A percentile compares a stretch with the other conserved stretches of the same genome.
Evolutionary conservation across 2,797 vertebrate genomes (phyloP).

Genomic region (Staurois parvus): DNA sequence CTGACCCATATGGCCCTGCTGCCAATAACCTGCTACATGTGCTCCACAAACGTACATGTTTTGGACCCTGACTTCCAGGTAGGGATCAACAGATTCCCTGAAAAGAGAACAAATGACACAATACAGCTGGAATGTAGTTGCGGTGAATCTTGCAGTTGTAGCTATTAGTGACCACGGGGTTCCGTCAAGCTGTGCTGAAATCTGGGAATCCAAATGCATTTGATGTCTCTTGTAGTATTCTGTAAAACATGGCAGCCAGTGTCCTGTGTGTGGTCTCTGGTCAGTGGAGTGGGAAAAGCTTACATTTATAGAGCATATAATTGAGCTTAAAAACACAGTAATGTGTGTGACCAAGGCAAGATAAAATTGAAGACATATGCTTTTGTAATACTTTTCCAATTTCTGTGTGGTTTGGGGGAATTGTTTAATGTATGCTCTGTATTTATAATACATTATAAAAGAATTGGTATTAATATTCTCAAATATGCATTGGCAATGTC

Average conservation of each 20-base stretch:
- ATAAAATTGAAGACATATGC: slow-evolving; percentile 49
- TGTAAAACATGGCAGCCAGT: slow-evolving; percentile 58
- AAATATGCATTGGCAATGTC: too few relatives aligned
- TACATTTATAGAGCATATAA: slow-evolving; percentile 57
- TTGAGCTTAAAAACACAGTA: slow-evolving; percentile 43
- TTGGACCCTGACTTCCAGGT: slow-evolving; percentile 23
- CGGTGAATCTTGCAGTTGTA: slow-evolving; percentile 50
- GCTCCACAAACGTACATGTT: background rate
- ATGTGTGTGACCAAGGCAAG: slow-evolving; percentile 29
- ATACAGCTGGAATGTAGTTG: slow-evolving; percentile 55
- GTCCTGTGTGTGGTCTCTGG: slow-evolving; percentile 59
- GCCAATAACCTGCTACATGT: background rate
- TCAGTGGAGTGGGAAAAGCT: slow-evolving; percentile 44
- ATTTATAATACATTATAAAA: background rate
- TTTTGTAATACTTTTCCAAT: slow-evolving; percentile 39
- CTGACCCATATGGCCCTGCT: too few relatives aligned
- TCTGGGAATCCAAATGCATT: slow-evolving; percentile 58
- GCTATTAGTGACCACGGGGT: slow-evolving; percentile 58
- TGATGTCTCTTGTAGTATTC: slow-evolving; percentile 58
- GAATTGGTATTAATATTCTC: background rate
- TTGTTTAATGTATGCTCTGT: slow-evolving; percentile 9
- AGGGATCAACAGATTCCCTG: background rate
- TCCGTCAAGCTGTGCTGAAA: slow-evolving; percentile 57
- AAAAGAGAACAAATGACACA: slow-evolving; percentile 43
- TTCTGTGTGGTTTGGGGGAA: slow-evolving; percentile 25